Conservation (phyloP, 2,113 vertebrate species). For the Ceyx margarethae region DNA sequence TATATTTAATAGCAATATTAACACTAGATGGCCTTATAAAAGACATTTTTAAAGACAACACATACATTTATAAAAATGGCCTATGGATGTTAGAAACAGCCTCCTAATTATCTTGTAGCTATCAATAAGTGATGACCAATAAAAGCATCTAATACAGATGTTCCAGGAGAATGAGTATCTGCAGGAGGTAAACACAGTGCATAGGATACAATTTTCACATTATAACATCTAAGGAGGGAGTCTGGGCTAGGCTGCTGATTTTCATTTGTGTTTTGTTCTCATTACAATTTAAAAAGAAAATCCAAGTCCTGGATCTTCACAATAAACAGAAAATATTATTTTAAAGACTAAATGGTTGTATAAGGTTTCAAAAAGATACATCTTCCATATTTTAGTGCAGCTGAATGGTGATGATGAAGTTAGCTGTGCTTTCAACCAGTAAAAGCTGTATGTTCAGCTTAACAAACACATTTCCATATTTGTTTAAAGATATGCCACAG, state of each 20-base stretch:
- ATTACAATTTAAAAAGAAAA: neutral
- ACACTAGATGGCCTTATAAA: neutral
- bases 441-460: neutral
- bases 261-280: neutral
- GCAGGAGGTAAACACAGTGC: neutral
- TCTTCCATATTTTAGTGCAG: neutral
- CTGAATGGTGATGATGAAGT: neutral
- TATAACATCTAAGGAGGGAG: neutral
- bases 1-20: constrained; percentile 1
- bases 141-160: neutral
- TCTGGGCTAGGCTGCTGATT: neutral
- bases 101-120: neutral
- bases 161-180: neutral
- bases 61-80: neutral
- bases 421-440: neutral
- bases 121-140: neutral
- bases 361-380: neutral
- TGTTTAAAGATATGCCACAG: neutral
- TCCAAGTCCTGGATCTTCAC: neutral
- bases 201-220: neutral
- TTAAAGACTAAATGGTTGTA: neutral
- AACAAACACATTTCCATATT: neutral
- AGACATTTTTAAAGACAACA: neutral
- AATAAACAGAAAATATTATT: neutral
- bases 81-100: neutral